Evolutionary conservation across 1,140 invertebrate species (phyloP), one percentile per base, ranked within the genome.

Genomic region (Zaprionus capensis): DNA sequence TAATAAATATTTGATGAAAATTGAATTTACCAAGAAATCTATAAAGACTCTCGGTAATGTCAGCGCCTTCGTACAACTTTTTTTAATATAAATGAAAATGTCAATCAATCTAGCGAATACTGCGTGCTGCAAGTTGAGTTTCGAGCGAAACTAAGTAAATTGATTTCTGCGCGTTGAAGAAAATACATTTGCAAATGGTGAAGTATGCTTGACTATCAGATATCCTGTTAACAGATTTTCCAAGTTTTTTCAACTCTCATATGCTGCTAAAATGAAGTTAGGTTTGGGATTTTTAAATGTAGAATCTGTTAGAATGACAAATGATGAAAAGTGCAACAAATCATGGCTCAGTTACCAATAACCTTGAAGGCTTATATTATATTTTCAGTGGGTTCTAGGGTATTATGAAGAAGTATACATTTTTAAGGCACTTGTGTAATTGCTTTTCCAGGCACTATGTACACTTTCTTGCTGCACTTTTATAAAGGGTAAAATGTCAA

Each of bases 31-130:
- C 11, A 2, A 5, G 46, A 5, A 51, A 51, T 11, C 46, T 51
- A 22, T 14, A 17, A 44, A 17, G 41, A 4, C 11, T 3, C 7
- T 12, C 4, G 46, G 4, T 2, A 5, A 5, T 24, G 46, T 22
- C 6, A 22, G 9, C 4, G 2, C 17, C 46, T 3, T 11, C 11
- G 7, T 11, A 49, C 20, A 14, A 22, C 11, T 24, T 22, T 22
- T 22, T 51, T 51, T 51, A 51, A 51, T 20, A 22, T 51, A 24
- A 51, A 51, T 51, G 46, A 24, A 51, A 51, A 51, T 51, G 46
- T 24, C 46, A 51, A 51, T 51, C 46, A 51, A 46, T 46, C 6
- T 24, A 12, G 46, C 11, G 46, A 12, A 7, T 2, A 24, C 46
- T 51, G 46, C 46, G 20, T 22, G 46, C 46, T 51, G 12, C 46